These are phyloP conservation scores for Opisthocomus hoazin DNA, from an alignment of 2,113 vertebrate species.

Conservation along the genomic window DNA sequence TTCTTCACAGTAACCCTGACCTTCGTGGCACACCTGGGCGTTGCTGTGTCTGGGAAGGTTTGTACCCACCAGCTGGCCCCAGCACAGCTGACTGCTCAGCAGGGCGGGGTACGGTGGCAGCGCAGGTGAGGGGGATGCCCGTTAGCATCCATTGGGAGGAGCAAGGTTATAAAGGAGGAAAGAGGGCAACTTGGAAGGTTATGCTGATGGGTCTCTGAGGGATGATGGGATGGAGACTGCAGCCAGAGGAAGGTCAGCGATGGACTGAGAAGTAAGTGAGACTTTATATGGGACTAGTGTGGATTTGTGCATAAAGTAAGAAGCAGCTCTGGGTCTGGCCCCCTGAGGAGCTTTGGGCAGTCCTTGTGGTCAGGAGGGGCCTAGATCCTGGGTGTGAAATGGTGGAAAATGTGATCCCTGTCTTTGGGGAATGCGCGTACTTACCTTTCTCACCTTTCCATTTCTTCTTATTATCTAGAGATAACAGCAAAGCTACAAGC, in stretches of 20 bases:
- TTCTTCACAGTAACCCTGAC: not conserved
- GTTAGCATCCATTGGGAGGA: not conserved
- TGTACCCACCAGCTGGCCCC: not conserved
- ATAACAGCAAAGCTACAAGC: not conserved
- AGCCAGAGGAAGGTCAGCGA: accelerated
- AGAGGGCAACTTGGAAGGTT: accelerated
- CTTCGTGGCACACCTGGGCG: not conserved
- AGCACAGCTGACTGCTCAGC: not conserved
- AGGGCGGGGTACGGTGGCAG: not conserved
- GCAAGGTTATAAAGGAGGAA: not conserved
- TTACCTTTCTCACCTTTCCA: not conserved
- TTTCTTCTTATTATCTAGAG: not conserved
- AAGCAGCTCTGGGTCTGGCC: not conserved
- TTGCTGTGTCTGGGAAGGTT: not conserved
- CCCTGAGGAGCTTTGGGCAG: not conserved
- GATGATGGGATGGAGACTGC: accelerated
- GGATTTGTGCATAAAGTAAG: not conserved
- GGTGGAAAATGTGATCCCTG: not conserved
- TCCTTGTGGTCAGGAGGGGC: accelerated
- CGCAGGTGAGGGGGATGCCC: not conserved
- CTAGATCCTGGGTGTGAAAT: not conserved
- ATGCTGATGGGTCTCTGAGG: accelerated
- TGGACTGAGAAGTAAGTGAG: not conserved
- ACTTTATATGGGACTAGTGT: accelerated
- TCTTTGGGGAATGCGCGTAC: accelerated